phyloP scores from a whole-genome alignment of 1,140 invertebrate species.

The Hypothenemus hampei region DNA sequence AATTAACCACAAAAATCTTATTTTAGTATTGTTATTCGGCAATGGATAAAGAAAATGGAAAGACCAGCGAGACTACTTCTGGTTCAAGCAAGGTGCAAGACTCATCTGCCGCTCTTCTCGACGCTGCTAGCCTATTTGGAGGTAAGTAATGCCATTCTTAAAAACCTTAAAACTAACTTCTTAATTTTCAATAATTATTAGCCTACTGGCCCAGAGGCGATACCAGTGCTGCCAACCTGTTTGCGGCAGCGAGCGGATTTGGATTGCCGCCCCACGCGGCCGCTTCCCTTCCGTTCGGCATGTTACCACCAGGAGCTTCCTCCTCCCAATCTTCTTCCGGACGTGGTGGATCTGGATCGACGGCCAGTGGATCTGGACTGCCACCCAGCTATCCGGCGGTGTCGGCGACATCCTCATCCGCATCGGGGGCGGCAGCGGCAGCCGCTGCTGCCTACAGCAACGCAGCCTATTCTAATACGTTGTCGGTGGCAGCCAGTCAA shows the following conservation, averaged over 20 bases:
- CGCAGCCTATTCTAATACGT: slow-evolving; percentile 65
- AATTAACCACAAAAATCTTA: too few species aligned
- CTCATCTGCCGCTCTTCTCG: slow-evolving; percentile 55
- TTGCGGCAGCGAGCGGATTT: slow-evolving; percentile 52
- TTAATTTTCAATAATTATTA: slow-evolving; percentile 34
- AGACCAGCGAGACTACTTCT: slow-evolving; percentile 43
- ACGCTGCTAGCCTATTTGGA: slow-evolving; percentile 62
- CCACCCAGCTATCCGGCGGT: slow-evolving; percentile 49
- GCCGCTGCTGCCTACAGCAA: slow-evolving; percentile 48
- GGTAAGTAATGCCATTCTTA: slow-evolving; percentile 44
- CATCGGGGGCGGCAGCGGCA: slow-evolving; percentile 44
- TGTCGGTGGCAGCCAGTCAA: slow-evolving; percentile 74
- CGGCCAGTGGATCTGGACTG: slow-evolving; percentile 34
- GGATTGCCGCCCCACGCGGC: slow-evolving; percentile 52
- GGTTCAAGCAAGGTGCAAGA: slow-evolving; percentile 44
- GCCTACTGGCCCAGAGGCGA: slow-evolving; percentile 62
- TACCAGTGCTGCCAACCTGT: slow-evolving; percentile 47
- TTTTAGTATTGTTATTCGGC: slow-evolving; percentile 38
- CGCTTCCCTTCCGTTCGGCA: slow-evolving; percentile 43
- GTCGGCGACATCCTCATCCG: slow-evolving; percentile 42
- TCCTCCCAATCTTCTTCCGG: not conserved
- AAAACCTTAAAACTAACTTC: not conserved
- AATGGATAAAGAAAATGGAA: slow-evolving; percentile 48
- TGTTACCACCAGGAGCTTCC: slow-evolving; percentile 37
- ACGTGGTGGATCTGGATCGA: slow-evolving; percentile 25